Base-by-base conservation (phyloP, 2,888 invertebrate genomes). In the Drosophila paranaensis region DNA sequence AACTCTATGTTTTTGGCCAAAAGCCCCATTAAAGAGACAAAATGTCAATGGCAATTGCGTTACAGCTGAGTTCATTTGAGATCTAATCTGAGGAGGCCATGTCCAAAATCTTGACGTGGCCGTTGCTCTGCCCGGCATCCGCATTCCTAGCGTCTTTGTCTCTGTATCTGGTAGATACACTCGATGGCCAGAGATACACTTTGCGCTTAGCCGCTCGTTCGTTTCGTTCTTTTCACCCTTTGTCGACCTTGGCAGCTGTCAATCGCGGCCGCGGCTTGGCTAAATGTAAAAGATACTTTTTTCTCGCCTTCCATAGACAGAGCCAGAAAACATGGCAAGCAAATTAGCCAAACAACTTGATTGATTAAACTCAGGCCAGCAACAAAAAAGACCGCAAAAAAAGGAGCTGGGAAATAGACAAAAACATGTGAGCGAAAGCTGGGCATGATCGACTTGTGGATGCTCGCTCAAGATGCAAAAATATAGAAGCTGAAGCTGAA, bases 291-390 rank as follows among this genome's bases (percentile, higher is more conserved):
- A 60, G 40, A 78, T 76, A 72, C 43, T 48, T 30, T 45, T 30
- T 25, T 16, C 3, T 16, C 27, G n/a, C 48, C 46, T 16, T 6
- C 48, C 30, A 6, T 2, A 48, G 46, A 30, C 6, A 45, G 60
- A 42, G 54, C 42, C 43, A 1, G 0, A 54, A 56, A 60, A 75
- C 69, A 88, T 74, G 88, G 67, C 82, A 73, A 76, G 60, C 72
- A 73, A 84, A 86, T 84, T 88, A 83, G 81, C 74, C 67, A 72
- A 63, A 61, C 83, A 75, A 73, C 71, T 76, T 84, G 84, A 84
- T 88, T 84, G 84, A 84, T 84, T 88, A 64, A 83, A 76, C 16
- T 66, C 66, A 2, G 20, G 2, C 1, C 74, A 71, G 14, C 40
- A 55, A 33, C 43, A 43, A 46, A 51, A 30, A 39, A 27, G 40